Conservation (phyloP, 2,797 vertebrate genomes). For the Lutjanus campechanus region DNA sequence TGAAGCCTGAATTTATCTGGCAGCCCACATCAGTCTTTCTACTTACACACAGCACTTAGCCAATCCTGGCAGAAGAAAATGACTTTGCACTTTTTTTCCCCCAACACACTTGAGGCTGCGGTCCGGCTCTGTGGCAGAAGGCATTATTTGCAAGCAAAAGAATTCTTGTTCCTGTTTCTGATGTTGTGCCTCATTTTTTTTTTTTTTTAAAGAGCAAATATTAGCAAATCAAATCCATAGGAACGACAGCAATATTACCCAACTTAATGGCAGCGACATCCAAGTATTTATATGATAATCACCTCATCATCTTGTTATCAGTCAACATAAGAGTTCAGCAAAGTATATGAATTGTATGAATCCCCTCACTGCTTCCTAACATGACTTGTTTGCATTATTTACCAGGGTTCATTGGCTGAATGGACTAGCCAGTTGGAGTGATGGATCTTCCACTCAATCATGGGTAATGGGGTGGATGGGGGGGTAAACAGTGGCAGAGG, state of each 20-base stretch:
- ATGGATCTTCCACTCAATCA: constrained; percentile 72
- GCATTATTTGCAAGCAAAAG: constrained; percentile 31
- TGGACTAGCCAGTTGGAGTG: constrained; percentile 41
- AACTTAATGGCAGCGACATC: constrained; percentile 66
- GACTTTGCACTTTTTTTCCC: constrained; percentile 36
- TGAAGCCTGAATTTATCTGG: constrained; percentile 66
- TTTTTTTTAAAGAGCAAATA: constrained; percentile 1
- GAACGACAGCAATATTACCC: constrained; percentile 74
- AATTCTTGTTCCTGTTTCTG: constrained; percentile 2
- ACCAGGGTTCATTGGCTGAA: constrained; percentile 43
- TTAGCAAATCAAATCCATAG: constrained; percentile 57
- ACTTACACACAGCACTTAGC: constrained; percentile 48
- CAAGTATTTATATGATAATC: constrained; percentile 71
- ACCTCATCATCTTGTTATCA: constrained; percentile 74
- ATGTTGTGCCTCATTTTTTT: neutral
- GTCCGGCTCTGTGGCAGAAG: constrained; percentile 6
- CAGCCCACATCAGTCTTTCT: constrained; percentile 52
- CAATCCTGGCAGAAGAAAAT: constrained; percentile 53
- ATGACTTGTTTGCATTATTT: constrained; percentile 58
- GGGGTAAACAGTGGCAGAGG: constrained; percentile 57
- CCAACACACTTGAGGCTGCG: constrained; percentile 12
- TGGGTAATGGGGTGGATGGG: constrained; percentile 75
- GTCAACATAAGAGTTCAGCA: constrained; percentile 38
- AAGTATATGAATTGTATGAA: constrained; percentile 9
- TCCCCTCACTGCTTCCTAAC: constrained; percentile 11